These are phyloP conservation scores for Lasioglossum pauxillum DNA, from an alignment of 2,888 invertebrate species.

Conservation along the genomic window DNA sequence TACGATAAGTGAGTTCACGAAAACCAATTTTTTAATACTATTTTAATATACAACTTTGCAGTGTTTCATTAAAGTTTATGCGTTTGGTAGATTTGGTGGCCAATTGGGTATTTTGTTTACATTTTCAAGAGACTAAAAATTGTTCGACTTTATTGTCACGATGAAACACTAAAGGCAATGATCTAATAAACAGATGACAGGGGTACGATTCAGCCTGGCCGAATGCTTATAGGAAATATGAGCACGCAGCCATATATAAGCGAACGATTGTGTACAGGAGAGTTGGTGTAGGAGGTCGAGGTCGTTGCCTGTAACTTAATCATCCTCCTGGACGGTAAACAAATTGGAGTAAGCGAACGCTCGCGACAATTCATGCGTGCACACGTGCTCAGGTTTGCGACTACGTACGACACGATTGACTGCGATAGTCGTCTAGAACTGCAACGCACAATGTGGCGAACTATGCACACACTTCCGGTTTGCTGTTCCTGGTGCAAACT, in stretches of 20 bases:
- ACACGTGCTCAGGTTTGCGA: conserved; percentile 7
- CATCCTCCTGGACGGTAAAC: conserved; percentile 66
- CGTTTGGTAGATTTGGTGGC: background rate
- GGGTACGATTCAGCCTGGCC: background rate
- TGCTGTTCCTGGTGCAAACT: background rate
- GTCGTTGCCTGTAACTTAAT: conserved; percentile 66
- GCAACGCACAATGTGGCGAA: background rate
- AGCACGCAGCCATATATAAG: conserved; percentile 36
- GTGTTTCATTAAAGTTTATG: background rate
- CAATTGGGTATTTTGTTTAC: background rate
- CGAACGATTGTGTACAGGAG: conserved; percentile 48
- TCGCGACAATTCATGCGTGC: conserved; percentile 43
- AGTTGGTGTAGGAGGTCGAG: conserved; percentile 61
- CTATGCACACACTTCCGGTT: conserved; percentile 22
- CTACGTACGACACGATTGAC: conserved; percentile 15
- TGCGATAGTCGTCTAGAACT: conserved; percentile 11
- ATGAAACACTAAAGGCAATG: background rate
- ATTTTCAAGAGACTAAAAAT: background rate
- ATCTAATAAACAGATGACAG: conserved; percentile 19
- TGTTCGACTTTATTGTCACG: background rate
- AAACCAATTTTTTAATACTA: background rate
- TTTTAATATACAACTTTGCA: background rate
- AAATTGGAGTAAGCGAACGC: conserved; percentile 71
- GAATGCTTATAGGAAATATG: conserved; percentile 48
- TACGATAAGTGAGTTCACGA: background rate